Conservation (phyloP, 1,140 invertebrate genomes). For the Aradophagus sp. region DNA sequence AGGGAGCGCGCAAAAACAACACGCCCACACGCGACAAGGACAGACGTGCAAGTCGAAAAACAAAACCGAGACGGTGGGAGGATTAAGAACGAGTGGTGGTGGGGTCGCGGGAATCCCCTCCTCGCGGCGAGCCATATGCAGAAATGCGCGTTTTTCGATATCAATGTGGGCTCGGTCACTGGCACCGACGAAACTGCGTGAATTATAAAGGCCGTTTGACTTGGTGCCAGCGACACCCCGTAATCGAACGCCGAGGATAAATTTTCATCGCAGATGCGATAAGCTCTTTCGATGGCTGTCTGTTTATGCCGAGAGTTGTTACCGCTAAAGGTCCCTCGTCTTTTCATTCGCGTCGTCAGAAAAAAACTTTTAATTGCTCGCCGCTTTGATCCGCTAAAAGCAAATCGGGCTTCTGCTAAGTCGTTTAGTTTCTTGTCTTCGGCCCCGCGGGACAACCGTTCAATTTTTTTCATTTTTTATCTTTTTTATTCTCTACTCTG, state of each 20-base stretch:
- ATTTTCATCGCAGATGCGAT: constrained; percentile 61
- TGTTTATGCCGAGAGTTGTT: constrained; percentile 45
- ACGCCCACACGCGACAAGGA: constrained; percentile 18
- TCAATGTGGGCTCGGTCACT: constrained; percentile 41
- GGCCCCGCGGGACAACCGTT: constrained; percentile 21
- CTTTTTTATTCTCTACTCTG: background rate
- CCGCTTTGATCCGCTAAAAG: constrained; percentile 40
- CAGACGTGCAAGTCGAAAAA: constrained; percentile 16
- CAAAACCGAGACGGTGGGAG: constrained; percentile 5
- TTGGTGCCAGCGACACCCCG: constrained; percentile 67
- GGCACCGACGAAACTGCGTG: constrained; percentile 65
- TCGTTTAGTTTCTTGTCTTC: constrained; percentile 43
- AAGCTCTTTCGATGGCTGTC: constrained; percentile 48
- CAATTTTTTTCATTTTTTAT: constrained; percentile 19
- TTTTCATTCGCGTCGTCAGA: constrained; percentile 31
- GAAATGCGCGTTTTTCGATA: constrained; percentile 16
- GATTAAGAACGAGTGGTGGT: too few relatives aligned
- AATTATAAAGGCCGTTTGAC: constrained; percentile 72
- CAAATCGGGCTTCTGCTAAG: constrained; percentile 42
- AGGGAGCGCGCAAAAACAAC: constrained; percentile 32
- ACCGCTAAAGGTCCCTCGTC: constrained; percentile 38
- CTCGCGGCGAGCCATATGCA: constrained; percentile 10
- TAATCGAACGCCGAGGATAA: constrained; percentile 61
- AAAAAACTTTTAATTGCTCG: constrained; percentile 52
- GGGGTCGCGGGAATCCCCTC: constrained; percentile 22